Evolutionary conservation across 2,113 vertebrate species (phyloP), one percentile per base, ranked within the genome.

Genomic region (Circaetus gallicus): DNA sequence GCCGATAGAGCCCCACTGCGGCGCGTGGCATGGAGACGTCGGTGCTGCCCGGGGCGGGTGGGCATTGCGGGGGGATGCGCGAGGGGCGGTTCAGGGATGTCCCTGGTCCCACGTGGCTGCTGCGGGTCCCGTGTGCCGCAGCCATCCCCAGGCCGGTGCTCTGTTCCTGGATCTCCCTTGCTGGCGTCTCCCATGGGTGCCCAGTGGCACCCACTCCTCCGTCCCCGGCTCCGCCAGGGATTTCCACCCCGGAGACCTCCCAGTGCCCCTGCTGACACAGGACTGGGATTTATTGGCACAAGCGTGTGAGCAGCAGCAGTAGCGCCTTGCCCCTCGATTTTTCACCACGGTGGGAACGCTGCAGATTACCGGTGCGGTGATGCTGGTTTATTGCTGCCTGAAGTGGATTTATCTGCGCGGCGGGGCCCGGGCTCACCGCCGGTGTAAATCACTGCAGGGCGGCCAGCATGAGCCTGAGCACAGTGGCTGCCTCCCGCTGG

Each of bases 351-450:
- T 72, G 90, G 90, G 66, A 92, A 62, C 11, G 22, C 94, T 73
- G 90, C 10, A 28, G 72, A 59, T 95, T 74, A 59, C 92, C 38
- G 43, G 25, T 36, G 95, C 53, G 40, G 65, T 63, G 91, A 76
- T 13, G 22, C 89, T 87, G 94, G 81, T 95, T 97, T 96, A 95
- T 87, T 18, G 91, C 89, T 72, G 92, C 70, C 58, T 63, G 49
- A 15, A 53, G 95, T 49, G 84, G 94, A 95, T 97, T 97, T 97
- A 95, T 95, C 45, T 6, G 43, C 10, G 18, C 1, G 12, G 53
- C 7, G n/a, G 65, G 70, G 66, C 77, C 86, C 2, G 15, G 81
- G 93, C 74, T 83, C 1, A 1, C 45, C 10, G 17, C 66, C 1
- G 49, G 40, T n/a, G 73, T 97, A 87, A 96, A 96, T 97, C 95